phyloP scores from a whole-genome alignment of 2,113 vertebrate genomes.

The Triplophysa siluroides region DNA sequence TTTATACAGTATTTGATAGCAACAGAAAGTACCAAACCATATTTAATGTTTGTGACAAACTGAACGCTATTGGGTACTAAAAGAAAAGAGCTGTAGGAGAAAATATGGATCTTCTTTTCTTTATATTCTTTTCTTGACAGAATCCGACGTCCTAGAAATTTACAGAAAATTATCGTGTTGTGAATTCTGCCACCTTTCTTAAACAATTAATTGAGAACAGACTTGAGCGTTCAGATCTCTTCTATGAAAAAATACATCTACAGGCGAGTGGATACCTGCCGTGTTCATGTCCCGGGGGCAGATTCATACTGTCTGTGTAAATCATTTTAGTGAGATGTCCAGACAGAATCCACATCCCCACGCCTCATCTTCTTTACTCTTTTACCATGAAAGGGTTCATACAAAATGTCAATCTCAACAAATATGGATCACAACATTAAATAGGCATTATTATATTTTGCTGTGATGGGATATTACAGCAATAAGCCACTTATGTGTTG shows the following conservation, averaged over 20 bases:
- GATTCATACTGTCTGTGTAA: conserved; percentile 22
- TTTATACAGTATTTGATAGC: too few species aligned
- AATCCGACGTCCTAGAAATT: not conserved
- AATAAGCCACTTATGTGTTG: not conserved
- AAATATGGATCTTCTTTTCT: too few species aligned
- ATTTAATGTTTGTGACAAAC: too few species aligned
- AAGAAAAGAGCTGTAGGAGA: too few species aligned
- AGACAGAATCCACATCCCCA: not conserved
- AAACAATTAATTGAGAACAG: not conserved
- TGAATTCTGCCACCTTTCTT: not conserved
- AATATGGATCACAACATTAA: not conserved
- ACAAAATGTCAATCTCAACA: not conserved
- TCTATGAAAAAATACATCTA: not conserved
- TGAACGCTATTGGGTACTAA: too few species aligned
- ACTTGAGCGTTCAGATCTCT: not conserved
- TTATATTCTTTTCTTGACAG: too few species aligned
- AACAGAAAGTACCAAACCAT: too few species aligned
- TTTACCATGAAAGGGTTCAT: not conserved
- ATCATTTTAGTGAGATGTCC: conserved; percentile 17
- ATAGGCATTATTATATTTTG: not conserved
- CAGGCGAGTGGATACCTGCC: conserved; percentile 33
- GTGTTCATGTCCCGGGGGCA: conserved; percentile 2
- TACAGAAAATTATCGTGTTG: not conserved
- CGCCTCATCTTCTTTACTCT: not conserved
- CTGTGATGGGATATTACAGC: not conserved